Evolutionary conservation across 2,113 vertebrate species (phyloP).

Genomic region (Marmota flaviventris): DNA sequence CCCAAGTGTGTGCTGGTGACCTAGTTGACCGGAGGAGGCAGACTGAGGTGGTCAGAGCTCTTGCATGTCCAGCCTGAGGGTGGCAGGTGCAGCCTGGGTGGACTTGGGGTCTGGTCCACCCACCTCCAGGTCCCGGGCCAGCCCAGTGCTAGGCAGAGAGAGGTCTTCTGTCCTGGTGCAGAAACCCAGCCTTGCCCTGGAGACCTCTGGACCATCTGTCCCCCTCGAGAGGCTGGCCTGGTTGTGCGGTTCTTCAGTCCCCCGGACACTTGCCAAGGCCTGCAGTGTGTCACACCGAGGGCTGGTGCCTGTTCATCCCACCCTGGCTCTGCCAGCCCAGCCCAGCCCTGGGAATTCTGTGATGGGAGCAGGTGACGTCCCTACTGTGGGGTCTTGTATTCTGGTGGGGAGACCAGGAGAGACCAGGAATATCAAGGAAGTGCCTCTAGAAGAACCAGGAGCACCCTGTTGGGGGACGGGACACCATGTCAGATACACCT

Average conservation of each 20-base stretch:
- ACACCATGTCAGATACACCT: no score
- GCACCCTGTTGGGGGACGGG: no score
- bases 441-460: accelerated
- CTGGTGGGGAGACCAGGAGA: background rate
- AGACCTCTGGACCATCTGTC: background rate
- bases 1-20: background rate
- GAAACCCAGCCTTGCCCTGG: accelerated
- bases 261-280: accelerated
- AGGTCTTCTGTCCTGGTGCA: background rate
- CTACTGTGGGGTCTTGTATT: background rate
- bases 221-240: background rate
- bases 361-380: background rate
- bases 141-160: no score
- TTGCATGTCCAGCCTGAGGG: background rate
- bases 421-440: background rate
- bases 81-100: no score
- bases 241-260: no score
- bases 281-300: background rate
- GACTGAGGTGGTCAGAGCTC: accelerated
- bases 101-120: accelerated
- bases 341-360: background rate
- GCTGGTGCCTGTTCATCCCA: no score
- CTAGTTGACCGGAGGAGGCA: accelerated
- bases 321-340: accelerated
- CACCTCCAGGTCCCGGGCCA: accelerated